These are phyloP conservation scores for Galerucella nymphaeae DNA, from an alignment of 2,888 invertebrate species.

Conservation along the genomic window DNA sequence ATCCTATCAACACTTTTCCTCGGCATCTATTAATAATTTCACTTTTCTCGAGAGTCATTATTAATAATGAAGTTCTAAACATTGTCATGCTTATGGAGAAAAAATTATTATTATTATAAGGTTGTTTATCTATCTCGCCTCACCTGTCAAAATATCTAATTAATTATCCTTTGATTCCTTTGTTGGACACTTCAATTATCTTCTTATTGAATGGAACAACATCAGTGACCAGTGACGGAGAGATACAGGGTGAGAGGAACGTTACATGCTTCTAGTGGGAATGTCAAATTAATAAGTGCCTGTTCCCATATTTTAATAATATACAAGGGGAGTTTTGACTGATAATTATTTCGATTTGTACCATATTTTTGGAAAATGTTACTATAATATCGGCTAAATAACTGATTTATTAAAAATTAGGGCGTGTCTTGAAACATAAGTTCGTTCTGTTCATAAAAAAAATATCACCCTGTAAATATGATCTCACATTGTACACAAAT, in stretches of 20 bases:
- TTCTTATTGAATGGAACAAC: slow-evolving; percentile 15
- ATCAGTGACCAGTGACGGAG: slow-evolving; percentile 11
- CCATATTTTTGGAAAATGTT: too few species aligned
- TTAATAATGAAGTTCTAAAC: slow-evolving; percentile 35
- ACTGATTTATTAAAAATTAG: too few species aligned
- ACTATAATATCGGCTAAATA: too few species aligned
- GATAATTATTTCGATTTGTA: neutral
- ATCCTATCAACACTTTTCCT: neutral
- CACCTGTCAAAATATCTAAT: slow-evolving; percentile 37
- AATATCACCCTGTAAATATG: too few species aligned
- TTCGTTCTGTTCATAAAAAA: too few species aligned
- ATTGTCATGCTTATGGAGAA: slow-evolving; percentile 27
- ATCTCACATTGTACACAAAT: too few species aligned
- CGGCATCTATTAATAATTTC: neutral
- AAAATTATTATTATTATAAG: slow-evolving; percentile 39
- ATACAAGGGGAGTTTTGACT: neutral
- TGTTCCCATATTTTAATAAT: too few species aligned
- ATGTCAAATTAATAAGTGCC: neutral
- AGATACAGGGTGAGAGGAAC: neutral
- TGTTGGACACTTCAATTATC: slow-evolving; percentile 33
- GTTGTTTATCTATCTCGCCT: slow-evolving; percentile 34
- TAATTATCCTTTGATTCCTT: slow-evolving; percentile 37
- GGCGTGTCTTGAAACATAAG: too few species aligned
- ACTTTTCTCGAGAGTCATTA: slow-evolving; percentile 35
- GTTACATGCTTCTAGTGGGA: neutral